These are phyloP conservation scores for Rhynchophorus ferrugineus DNA, from an alignment of 1,140 invertebrate genomes.

Conservation along the genomic window DNA sequence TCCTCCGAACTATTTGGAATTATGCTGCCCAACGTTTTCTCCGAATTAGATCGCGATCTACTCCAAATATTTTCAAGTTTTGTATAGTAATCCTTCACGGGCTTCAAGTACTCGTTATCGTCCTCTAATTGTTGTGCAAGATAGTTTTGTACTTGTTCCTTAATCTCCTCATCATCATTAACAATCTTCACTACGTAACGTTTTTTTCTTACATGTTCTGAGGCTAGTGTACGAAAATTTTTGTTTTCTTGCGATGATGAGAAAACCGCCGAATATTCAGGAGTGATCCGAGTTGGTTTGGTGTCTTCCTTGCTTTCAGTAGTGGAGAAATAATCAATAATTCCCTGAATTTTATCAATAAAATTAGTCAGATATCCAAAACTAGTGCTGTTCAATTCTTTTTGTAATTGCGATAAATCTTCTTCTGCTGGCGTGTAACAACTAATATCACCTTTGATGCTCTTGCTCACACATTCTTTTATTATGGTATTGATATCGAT, in stretches of 20 bases:
- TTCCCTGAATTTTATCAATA: background rate
- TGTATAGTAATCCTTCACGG: slow-evolving; percentile 13
- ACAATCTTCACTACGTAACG: slow-evolving; percentile 28
- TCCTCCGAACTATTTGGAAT: slow-evolving; percentile 1
- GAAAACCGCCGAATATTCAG: background rate
- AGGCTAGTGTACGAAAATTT: slow-evolving; percentile 15
- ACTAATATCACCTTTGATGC: background rate
- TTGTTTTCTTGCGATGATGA: background rate
- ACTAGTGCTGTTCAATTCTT: background rate
- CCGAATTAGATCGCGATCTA: background rate
- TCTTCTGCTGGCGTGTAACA: background rate
- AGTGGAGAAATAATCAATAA: background rate
- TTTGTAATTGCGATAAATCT: background rate
- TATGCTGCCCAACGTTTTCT: background rate
- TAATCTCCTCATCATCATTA: slow-evolving; percentile 24
- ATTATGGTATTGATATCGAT: too few species aligned
- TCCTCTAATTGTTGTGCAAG: slow-evolving; percentile 21
- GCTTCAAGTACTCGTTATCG: slow-evolving; percentile 9
- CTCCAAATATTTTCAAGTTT: slow-evolving; percentile 5
- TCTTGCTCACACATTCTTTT: too few species aligned
- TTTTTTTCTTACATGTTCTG: slow-evolving; percentile 21
- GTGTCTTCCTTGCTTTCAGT: background rate
- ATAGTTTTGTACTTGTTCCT: slow-evolving; percentile 23
- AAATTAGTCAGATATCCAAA: background rate
- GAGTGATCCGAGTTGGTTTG: background rate